Base-by-base conservation (phyloP, 2,113 vertebrate genomes). In the Prunella himalayana region DNA sequence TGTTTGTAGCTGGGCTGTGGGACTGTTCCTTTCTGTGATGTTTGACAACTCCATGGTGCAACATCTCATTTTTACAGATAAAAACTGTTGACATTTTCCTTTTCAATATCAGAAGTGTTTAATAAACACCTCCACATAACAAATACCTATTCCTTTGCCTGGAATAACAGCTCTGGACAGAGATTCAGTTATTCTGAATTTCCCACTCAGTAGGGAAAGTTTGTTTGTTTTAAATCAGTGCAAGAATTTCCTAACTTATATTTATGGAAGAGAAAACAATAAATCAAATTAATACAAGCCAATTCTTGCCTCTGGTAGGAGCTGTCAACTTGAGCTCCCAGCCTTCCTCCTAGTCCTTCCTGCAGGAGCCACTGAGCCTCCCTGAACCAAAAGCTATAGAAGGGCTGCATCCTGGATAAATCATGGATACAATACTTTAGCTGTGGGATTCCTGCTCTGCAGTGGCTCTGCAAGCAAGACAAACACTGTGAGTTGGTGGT, bases 201-300 rank as follows among this genome's bases (percentile, higher is more conserved):
- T 66, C 35, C 15, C 39, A 70, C 41, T 91, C 60, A 51, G 27
- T 15, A 70, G 13, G 13, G 51, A 63, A 94, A 91, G 41, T 89
- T 94, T 73, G 39, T 91, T 91, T 88, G 45, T 76, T 90, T 88
- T 53, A 66, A 76, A 87, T 50, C 59, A 53, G 19, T n/a, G 39
- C 37, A 53, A 82, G 61, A 79, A 76, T 86, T 92, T 82, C 83
- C 63, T 81, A 75, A 63, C 70, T 88, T 94, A 41, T 19, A 31
- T 70, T 82, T 73, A 59, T 30, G 31, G 76, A 93, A 63, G 23
- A 76, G 53, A 90, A 94, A 75, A 57, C 49, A 75, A 64, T 61
- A 89, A 91, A 82, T 87, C 63, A 90, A 82, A 82, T 25, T 1
- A 69, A 87, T 31, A 16, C 45, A 79, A 72, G 84, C 11, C 54